These are phyloP conservation scores for Anneissia japonica DNA, from an alignment of 35 echinoderm and acorn worm genomes.

Conservation along the genomic window DNA sequence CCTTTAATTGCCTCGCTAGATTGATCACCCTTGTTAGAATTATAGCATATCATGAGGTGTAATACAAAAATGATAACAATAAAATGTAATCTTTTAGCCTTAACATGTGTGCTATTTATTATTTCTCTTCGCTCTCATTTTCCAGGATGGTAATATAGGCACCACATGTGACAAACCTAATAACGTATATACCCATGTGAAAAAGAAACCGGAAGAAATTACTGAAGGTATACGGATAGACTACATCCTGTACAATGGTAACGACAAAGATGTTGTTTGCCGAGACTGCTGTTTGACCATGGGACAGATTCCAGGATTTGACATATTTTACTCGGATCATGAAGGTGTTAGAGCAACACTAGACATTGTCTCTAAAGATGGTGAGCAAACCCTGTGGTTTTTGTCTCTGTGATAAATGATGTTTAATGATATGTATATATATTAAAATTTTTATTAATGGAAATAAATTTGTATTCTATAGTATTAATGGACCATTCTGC, in stretches of 20 bases:
- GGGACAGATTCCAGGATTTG: slow-evolving; percentile 26
- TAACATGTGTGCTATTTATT: no score
- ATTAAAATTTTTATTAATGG: no score
- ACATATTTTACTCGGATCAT: slow-evolving; percentile 32
- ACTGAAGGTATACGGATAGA: slow-evolving; percentile 20
- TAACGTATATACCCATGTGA: neutral
- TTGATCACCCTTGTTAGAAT: neutral
- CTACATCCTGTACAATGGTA: slow-evolving; percentile 19
- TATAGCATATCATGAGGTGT: neutral
- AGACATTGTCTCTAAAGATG: neutral
- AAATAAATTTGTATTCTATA: no score
- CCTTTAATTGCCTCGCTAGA: neutral
- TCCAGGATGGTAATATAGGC: slow-evolving; percentile 4
- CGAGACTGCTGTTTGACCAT: slow-evolving; percentile 8
- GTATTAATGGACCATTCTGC: no score
- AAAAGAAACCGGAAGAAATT: neutral
- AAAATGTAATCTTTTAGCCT: no score
- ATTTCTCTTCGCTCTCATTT: neutral
- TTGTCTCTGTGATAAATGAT: no score
- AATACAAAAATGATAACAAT: neutral
- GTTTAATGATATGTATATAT: no score
- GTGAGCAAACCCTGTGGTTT: no score
- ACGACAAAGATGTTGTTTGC: neutral
- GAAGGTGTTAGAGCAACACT: slow-evolving; percentile 25
- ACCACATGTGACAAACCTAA: neutral